These are phyloP conservation scores for Steinernema khuongi DNA, from an alignment of 1,140 invertebrate genomes.

Conservation along the genomic window DNA sequence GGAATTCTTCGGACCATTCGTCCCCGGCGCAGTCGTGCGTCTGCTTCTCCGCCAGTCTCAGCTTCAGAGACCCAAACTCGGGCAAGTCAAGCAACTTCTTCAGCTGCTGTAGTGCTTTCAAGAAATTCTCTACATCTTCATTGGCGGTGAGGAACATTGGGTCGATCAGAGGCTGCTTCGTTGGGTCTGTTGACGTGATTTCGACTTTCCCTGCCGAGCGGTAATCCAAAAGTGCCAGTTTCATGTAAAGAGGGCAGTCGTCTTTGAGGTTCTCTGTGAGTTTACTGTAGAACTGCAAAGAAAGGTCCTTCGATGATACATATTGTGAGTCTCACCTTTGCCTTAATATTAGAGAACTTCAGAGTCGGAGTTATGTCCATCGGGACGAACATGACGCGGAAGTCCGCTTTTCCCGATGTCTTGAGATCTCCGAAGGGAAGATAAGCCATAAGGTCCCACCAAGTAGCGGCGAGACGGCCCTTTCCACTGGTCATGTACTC, in stretches of 20 bases:
- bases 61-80: neutral
- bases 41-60: neutral
- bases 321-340: neutral
- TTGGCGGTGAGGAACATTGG: conserved; percentile 4
- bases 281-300: conserved; percentile 8
- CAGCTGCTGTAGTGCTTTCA: neutral
- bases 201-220: neutral
- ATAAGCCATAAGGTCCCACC: conserved; percentile 8
- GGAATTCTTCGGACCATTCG: neutral
- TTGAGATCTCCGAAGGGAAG: neutral
- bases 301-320: neutral
- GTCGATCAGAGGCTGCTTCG: neutral
- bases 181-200: neutral
- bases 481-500: conserved; percentile 17
- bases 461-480: conserved; percentile 1
- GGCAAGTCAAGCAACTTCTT: conserved; percentile 4
- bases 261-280: conserved; percentile 2
- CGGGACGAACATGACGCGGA: neutral
- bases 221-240: conserved; percentile 8
- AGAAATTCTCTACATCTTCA: neutral
- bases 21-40: conserved; percentile 5
- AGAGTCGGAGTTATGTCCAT: neutral
- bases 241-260: conserved; percentile 17
- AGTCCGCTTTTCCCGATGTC: conserved; percentile 10
- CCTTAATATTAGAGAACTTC: neutral